A percentile compares a stretch with the other conserved stretches of the same genome.
Conservation (phyloP, 23 tunicate species). For the Aplidium turbinatum region DNA sequence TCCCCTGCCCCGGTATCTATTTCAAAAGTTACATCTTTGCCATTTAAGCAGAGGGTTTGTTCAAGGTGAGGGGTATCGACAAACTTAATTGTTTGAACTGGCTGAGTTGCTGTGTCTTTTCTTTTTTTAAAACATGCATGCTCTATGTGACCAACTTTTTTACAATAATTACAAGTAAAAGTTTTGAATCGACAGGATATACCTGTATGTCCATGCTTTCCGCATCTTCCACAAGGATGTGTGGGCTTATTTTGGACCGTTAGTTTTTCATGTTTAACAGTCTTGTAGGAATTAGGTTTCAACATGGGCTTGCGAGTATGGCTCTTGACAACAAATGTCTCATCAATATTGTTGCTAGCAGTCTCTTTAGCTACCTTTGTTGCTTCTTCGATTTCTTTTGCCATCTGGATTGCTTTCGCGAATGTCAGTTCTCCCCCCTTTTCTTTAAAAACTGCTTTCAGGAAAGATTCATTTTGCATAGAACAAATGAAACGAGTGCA, state of each 20-base stretch:
- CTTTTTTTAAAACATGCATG: conserved; percentile 7
- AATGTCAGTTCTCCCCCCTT: conserved; percentile 38
- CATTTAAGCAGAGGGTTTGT: conserved; percentile 2
- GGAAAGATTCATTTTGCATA: conserved; percentile 30
- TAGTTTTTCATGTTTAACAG: background rate
- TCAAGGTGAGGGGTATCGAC: conserved; percentile 15
- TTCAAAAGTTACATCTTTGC: conserved; percentile 7
- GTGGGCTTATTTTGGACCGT: background rate
- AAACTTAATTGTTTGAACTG: conserved; percentile 2
- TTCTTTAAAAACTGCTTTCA: conserved; percentile 43
- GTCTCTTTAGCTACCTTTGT: conserved; percentile 50
- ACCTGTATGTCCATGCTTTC: conserved; percentile 18
- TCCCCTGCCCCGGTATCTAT: conserved; percentile 28
- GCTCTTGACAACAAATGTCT: conserved; percentile 4
- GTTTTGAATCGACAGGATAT: conserved; percentile 2
- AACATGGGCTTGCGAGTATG: background rate
- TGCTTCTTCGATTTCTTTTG: conserved; percentile 36
- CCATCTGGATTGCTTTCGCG: conserved; percentile 36
- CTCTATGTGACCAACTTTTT: conserved; percentile 21
- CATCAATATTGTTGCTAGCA: background rate
- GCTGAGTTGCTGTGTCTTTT: background rate
- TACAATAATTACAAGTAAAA: conserved; percentile 12
- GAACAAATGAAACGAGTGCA: conserved; percentile 54
- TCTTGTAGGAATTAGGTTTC: too few species aligned
- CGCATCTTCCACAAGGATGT: conserved; percentile 24